Evolutionary conservation across 2,888 invertebrate genomes (phyloP).

Genomic region (Drosophila pseudotakahashii): DNA sequence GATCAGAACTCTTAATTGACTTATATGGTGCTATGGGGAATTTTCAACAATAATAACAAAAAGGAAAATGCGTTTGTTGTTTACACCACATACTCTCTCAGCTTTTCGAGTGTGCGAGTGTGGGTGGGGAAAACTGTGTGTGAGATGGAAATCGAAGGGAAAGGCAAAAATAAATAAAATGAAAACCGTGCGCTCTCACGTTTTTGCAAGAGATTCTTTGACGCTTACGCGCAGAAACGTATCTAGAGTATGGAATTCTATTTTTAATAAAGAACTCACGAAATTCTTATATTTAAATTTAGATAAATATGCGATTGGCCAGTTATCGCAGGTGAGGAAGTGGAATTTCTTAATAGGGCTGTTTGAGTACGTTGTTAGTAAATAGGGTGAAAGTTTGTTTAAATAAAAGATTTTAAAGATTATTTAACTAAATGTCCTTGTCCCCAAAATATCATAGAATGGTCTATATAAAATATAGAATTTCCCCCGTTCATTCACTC

Average conservation of each 20-base stretch:
- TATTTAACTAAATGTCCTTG: too few species aligned
- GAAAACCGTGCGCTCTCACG: constrained; percentile 68
- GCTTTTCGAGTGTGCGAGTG: constrained; percentile 9
- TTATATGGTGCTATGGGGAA: constrained; percentile 37
- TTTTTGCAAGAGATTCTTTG: constrained; percentile 71
- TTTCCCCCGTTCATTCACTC: constrained; percentile 26
- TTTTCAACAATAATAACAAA: constrained; percentile 46
- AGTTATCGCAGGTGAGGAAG: constrained; percentile 58
- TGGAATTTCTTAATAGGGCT: not conserved
- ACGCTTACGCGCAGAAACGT: constrained; percentile 60
- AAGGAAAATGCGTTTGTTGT: constrained; percentile 58
- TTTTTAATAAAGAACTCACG: constrained; percentile 40
- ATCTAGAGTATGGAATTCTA: constrained; percentile 68
- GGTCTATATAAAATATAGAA: not conserved
- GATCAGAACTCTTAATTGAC: constrained; percentile 39
- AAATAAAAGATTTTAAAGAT: not conserved
- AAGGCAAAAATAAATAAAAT: constrained; percentile 30
- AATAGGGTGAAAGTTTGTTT: not conserved
- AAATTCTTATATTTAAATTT: constrained; percentile 38
- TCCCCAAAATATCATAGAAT: too few species aligned
- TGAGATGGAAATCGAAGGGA: constrained; percentile 30
- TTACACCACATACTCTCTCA: constrained; percentile 48
- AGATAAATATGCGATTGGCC: constrained; percentile 41
- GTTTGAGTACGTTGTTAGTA: not conserved
- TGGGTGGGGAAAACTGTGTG: constrained; percentile 27